Base-by-base conservation (phyloP, 2,113 vertebrate genomes). In the Murina feae region DNA sequence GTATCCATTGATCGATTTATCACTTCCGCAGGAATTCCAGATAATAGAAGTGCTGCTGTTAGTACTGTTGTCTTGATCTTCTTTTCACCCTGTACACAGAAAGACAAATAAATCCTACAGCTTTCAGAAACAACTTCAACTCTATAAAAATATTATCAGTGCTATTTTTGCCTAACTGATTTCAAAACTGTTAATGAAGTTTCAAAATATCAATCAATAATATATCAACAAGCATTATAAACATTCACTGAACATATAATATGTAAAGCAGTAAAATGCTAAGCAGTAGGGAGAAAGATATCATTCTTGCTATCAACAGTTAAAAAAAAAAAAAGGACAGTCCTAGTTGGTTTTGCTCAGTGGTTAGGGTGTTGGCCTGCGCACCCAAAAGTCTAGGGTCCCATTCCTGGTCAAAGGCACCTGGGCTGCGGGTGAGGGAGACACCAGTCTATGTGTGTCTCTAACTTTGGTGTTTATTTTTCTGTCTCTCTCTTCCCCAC, bases 1-100 rank as follows among this genome's bases (percentile, higher is more conserved):
- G 99, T 99, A 97, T 99, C 99, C 99, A 99, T 99, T 51, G 99
- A 99, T 95, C 99, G 99, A 97, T 98, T 99, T 90, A 99, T 99
- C 91, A 99, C 99, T 95, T 99, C 99, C 0, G 99, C 99, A 0
- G 99, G 99, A 97, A 99, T 99, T 39, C 99, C 99, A 14, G 99
- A 99, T 60, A 99, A 98, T 14, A 99, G 93, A 80, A 99, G 99
- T 53, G 99, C 99, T 28, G 99, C 99, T 0, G 99, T 99, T 60
- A 99, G 95, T 63, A 99, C 99, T 0, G 99, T 99, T 0, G 99
- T 99, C 98, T 99, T 98, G 88, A 98, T 97, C 97, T 99, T 99
- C 98, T 99, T 99, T 97, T 99, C 99, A 66, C 99, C 98, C 99
- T 99, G 95, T 21, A 93, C 14, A 63, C 37, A 89, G 84, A 95